Base-by-base conservation (phyloP, 1,140 invertebrate species). In the Anastrepha ludens region DNA sequence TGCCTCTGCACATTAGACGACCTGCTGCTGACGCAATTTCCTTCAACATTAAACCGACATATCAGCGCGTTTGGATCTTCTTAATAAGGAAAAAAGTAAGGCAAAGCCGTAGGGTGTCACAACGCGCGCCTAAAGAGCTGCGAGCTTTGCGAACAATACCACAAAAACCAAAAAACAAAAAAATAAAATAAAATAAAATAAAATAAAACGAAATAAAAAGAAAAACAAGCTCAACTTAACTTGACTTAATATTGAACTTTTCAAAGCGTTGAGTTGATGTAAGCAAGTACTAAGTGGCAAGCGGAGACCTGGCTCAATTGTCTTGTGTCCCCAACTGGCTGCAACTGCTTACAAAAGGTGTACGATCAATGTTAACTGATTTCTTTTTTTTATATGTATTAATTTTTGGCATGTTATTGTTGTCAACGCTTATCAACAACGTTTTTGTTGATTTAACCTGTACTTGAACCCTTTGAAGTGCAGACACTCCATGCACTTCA, bases 381-480 rank as follows among this genome's bases (percentile, higher is more conserved):
- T 60, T 50, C 62, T 20, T 41, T 29, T 85, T 67, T 67, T 20
- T 67, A 41, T 29, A 29, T 67, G 11, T 44, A 47, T 74, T 17
- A 58, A 81, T 58, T 81, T 81, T 81, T 29, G 74, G 17, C 74
- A 50, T 50, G 15, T 81, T 29, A 50, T 41, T 50, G 58, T 86
- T 86, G 62, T 81, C 74, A 81, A 55, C 74, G 74, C 74, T 86
- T 86, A 65, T 86, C 62, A 65, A 59, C 58, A 60, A 60, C 50
- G 59, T 39, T 86, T 62, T 39, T 86, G 85, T 86, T 59, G 85
- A 86, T 44, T 60, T 86, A 86, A 86, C 85, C 85, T 62, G 85
- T 86, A 86, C 85, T 86, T 86, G 85, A 86, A 86, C 85, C 85
- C 85, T 60, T 81, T 81, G 74, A 86, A 86, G 59, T 86, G 85